Evolutionary conservation across 2,888 invertebrate genomes (phyloP), one percentile per base, ranked within the genome.

Genomic region (Drosophila tripunctata): DNA sequence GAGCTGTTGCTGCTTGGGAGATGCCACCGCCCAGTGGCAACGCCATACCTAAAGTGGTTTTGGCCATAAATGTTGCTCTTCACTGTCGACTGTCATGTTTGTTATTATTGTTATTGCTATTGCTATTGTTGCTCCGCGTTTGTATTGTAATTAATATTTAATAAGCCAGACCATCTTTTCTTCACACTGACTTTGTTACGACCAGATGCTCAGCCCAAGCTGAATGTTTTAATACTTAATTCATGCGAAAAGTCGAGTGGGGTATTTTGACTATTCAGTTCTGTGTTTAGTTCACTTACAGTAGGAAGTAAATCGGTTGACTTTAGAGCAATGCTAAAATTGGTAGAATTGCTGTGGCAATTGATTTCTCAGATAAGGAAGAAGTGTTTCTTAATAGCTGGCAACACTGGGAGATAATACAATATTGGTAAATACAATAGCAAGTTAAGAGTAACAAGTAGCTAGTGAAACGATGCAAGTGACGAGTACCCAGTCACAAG

Each of bases 111-210:
- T 61, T 67, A 44, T 67, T n/a, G n/a, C n/a, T 79, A 58, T 54
- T 82, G 64, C 43, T 71, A 60, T 38, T 56, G 44, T 35, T 68
- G 54, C 27, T 70, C 41, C 21, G 38, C 44, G 50, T 65, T 56
- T 43, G 60, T 61, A 61, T 63, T 78, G 75, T 78, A 87, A 88
- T 88, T 88, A 84, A 84, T 84, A 88, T 88, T 84, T 84, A 85
- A 88, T 87, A 88, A 85, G 83, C 67, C 51, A 60, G 66, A 48
- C 70, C 67, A 57, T 45, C 70, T 45, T 52, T 56, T 48, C 54
- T 44, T 22, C 48, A 70, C 52, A 54, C 57, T 56, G 71, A 75
- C 64, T 52, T 57, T 36, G 55, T n/a, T 22, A 1, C n/a, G n/a
- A 22, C 22, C 47, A 48, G 31, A n/a, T 15, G 31, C 4, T 36